Evolutionary conservation across 2,797 vertebrate species (phyloP).

Genomic region (Trachops cirrhosus): DNA sequence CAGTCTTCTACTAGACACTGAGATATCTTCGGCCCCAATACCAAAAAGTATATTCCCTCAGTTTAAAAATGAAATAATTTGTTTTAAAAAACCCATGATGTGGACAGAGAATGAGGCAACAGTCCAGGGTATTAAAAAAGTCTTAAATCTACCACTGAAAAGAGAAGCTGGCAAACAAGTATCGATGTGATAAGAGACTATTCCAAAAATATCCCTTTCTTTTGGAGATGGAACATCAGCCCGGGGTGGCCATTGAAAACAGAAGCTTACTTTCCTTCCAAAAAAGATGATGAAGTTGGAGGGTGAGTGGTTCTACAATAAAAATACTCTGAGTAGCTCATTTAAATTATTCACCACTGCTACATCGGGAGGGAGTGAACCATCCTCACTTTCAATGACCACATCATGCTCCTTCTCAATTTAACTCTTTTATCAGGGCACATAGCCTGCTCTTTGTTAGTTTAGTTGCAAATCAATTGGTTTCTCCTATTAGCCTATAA

Average conservation of each 20-base stretch:
- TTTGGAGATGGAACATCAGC: neutral
- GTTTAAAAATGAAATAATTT: neutral
- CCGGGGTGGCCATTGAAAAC: neutral
- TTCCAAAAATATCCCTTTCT: neutral
- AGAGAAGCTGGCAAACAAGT: constrained; percentile 2
- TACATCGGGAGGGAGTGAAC: neutral
- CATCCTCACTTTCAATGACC: neutral
- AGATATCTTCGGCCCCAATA: neutral
- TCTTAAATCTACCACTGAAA: neutral
- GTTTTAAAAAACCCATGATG: neutral
- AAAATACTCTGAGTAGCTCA: neutral
- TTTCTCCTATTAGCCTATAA: neutral
- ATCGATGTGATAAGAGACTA: neutral
- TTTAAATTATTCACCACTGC: neutral
- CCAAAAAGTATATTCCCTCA: neutral
- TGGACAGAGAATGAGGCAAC: neutral
- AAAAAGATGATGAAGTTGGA: neutral
- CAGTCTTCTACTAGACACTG: neutral
- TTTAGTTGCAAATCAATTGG: neutral
- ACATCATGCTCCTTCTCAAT: neutral
- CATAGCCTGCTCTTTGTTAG: neutral
- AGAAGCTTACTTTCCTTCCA: neutral
- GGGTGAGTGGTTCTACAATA: neutral
- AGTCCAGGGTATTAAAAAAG: neutral
- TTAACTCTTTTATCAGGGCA: neutral